Evolutionary conservation across 2,888 invertebrate genomes (phyloP).

Genomic region (Lissocephala sabroskyi): DNA sequence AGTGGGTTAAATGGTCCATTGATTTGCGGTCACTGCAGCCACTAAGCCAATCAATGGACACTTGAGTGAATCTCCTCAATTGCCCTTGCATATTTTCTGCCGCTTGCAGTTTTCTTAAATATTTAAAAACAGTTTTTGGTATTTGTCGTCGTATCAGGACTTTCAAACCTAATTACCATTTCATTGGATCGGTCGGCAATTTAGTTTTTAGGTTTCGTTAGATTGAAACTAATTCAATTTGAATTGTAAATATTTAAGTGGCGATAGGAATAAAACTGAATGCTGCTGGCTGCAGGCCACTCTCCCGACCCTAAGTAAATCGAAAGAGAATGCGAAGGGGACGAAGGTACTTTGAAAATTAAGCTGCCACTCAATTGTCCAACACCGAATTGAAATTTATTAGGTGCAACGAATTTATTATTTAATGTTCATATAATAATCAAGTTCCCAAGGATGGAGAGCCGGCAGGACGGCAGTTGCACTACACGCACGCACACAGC

Average conservation of each 20-base stretch:
- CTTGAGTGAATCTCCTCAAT: neutral
- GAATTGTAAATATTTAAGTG: conserved; percentile 36
- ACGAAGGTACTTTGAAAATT: conserved; percentile 32
- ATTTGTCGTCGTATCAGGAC: conserved; percentile 34
- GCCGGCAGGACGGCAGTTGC: conserved; percentile 45
- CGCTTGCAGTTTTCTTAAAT: conserved; percentile 44
- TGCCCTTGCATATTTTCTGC: neutral
- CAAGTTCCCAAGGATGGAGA: conserved; percentile 19
- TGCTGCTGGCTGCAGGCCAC: too few relatives aligned
- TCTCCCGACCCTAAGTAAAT: too few relatives aligned
- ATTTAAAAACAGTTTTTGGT: conserved; percentile 40
- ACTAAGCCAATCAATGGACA: conserved; percentile 19
- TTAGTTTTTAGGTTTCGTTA: conserved; percentile 14
- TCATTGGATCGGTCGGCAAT: conserved; percentile 31
- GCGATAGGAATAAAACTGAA: neutral
- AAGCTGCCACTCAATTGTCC: conserved; percentile 49
- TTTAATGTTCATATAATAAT: conserved; percentile 44
- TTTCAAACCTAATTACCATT: conserved; percentile 56
- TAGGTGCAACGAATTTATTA: conserved; percentile 51
- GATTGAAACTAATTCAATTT: conserved; percentile 38
- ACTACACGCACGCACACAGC: conserved; percentile 3
- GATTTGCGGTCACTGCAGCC: too few relatives aligned
- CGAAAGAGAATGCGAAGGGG: neutral
- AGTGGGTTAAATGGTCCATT: too few relatives aligned
- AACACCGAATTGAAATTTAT: conserved; percentile 53